These are phyloP conservation scores for Luscinia megarhynchos DNA, from an alignment of 2,797 vertebrate species.

Conservation along the genomic window DNA sequence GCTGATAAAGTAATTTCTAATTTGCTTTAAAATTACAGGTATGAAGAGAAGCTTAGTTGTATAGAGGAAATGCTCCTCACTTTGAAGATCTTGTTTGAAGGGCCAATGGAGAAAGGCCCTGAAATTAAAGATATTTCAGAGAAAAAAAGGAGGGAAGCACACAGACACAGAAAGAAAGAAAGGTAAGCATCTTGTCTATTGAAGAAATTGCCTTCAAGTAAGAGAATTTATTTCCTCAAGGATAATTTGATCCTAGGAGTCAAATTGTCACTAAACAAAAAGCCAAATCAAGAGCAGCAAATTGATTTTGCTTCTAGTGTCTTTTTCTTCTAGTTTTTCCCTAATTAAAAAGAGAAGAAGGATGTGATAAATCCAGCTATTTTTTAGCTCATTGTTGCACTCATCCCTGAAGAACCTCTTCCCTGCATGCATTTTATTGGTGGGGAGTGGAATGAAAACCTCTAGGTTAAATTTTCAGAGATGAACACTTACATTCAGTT, in stretches of 20 bases:
- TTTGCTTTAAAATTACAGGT: constrained; percentile 13
- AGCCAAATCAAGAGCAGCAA: constrained; percentile 27
- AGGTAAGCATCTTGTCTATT: background rate
- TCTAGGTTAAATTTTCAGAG: background rate
- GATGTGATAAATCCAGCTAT: constrained; percentile 21
- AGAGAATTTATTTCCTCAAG: constrained; percentile 47
- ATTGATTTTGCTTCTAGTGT: constrained; percentile 52
- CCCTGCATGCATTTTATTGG: background rate
- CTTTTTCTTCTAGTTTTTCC: background rate
- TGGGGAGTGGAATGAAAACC: background rate
- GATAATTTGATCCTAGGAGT: constrained; percentile 31
- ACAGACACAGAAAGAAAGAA: background rate
- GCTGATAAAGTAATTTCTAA: background rate
- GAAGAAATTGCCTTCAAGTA: constrained; percentile 18
- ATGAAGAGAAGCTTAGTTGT: background rate
- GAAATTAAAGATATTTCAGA: constrained; percentile 17
- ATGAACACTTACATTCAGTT: background rate
- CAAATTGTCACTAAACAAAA: constrained; percentile 47
- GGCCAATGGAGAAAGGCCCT: background rate
- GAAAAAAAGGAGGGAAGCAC: background rate
- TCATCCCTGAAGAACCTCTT: background rate
- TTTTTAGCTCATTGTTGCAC: background rate
- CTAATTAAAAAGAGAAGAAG: constrained; percentile 54
- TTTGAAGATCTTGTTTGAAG: background rate
- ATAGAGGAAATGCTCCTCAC: background rate